Percentiles rank a stretch among this genome's conserved stretches.
Evolutionary conservation across 2,113 vertebrate genomes (phyloP).

Genomic region (Rutilus rutilus): DNA sequence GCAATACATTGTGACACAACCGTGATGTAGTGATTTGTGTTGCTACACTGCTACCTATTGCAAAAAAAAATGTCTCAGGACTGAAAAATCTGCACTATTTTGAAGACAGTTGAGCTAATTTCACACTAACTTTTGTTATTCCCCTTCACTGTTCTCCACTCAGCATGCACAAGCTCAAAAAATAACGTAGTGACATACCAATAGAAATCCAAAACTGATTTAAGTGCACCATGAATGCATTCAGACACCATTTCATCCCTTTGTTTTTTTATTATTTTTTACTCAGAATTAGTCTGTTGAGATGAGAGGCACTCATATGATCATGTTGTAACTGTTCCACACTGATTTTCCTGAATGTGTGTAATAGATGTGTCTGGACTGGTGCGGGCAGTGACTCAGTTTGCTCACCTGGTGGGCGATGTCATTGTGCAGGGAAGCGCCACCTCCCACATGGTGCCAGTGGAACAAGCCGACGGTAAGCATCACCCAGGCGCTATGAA

Average conservation of each 20-base stretch:
- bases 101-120: not conserved
- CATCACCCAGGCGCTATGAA: slow-evolving; percentile 22
- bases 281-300: not conserved
- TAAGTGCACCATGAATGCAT: not conserved
- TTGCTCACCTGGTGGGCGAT: slow-evolving; percentile 88
- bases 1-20: not conserved
- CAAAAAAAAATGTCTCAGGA: not conserved
- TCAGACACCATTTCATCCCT: not conserved
- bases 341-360: slow-evolving; percentile 9
- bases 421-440: slow-evolving; percentile 87
- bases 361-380: slow-evolving; percentile 79
- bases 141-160: not conserved
- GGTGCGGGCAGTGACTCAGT: slow-evolving; percentile 83
- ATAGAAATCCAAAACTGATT: not conserved
- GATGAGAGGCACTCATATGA: not conserved
- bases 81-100: not conserved
- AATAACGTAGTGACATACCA: not conserved
- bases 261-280: not conserved
- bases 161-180: not conserved
- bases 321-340: not conserved
- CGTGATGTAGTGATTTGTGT: not conserved
- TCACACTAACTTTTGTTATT: not conserved
- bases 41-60: not conserved
- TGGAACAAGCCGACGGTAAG: slow-evolving; percentile 90
- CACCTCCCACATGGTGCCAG: slow-evolving; percentile 86